A percentile compares a stretch with the other conserved stretches of the same genome.
Evolutionary conservation across 2,888 invertebrate genomes (phyloP).

Genomic region (Polymixis lichenea): DNA sequence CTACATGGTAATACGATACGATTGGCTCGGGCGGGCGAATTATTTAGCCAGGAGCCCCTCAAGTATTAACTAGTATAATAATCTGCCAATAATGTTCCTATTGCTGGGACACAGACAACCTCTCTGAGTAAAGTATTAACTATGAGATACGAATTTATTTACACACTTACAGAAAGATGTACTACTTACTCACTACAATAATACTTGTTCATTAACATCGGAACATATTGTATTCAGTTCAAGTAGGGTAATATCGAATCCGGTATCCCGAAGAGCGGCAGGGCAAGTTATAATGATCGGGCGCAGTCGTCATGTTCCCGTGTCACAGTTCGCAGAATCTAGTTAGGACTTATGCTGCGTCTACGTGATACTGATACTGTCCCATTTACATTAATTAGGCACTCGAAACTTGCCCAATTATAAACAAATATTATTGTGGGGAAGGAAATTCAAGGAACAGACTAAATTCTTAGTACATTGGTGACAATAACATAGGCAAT

Average conservation of each 20-base stretch:
- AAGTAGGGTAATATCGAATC: conserved; percentile 42
- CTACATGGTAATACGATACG: too few relatives aligned
- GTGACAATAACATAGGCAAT: background rate
- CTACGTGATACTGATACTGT: conserved; percentile 49
- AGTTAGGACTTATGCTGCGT: conserved; percentile 56
- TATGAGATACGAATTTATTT: background rate
- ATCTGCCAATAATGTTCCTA: too few relatives aligned
- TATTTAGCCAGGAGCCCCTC: too few relatives aligned
- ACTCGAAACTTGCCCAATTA: conserved; percentile 43
- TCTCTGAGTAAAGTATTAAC: background rate
- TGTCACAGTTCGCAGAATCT: conserved; percentile 49
- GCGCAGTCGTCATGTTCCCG: conserved; percentile 36
- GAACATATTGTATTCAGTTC: conserved; percentile 27
- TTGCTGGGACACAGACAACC: background rate
- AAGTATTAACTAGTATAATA: too few relatives aligned
- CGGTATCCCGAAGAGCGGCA: conserved; percentile 24
- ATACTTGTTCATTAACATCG: conserved; percentile 8
- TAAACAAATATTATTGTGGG: conserved; percentile 24
- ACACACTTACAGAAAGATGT: background rate
- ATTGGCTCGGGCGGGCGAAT: too few relatives aligned
- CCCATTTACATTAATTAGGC: conserved; percentile 34
- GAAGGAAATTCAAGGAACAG: background rate
- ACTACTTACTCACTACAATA: background rate
- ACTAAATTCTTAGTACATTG: conserved; percentile 2
- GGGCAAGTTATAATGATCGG: conserved; percentile 59